phyloP scores from a whole-genome alignment of 2,888 invertebrate genomes.

The Incurvaria masculella region DNA sequence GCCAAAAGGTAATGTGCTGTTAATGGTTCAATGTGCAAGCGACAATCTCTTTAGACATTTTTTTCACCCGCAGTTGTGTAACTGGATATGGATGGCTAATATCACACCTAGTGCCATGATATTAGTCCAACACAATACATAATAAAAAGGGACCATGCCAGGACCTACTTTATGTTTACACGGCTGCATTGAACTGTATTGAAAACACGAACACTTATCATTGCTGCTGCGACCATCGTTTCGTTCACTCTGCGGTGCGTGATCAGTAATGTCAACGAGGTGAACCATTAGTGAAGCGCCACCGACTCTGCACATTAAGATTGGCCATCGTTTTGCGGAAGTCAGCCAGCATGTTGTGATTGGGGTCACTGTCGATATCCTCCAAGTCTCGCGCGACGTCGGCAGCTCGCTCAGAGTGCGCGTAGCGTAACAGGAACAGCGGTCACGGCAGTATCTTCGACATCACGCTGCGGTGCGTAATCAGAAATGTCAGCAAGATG shows the following conservation, averaged over 20 bases:
- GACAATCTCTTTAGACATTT: no score
- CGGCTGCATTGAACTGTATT: no score
- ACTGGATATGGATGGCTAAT: no score
- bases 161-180: no score
- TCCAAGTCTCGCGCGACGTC: slow-evolving; percentile 66
- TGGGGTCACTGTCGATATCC: slow-evolving; percentile 68
- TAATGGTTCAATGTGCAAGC: no score
- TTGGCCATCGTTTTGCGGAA: slow-evolving; percentile 77
- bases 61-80: no score
- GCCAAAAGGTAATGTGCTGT: no score
- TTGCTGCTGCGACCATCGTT: slow-evolving; percentile 90
- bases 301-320: slow-evolving; percentile 64
- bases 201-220: no score
- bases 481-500: slow-evolving; percentile 84
- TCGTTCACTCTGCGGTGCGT: slow-evolving; percentile 97
- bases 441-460: slow-evolving; percentile 94
- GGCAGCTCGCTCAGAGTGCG: slow-evolving; percentile 57
- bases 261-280: slow-evolving; percentile 85
- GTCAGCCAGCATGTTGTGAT: slow-evolving; percentile 69
- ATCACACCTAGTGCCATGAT: no score
- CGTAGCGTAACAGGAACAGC: slow-evolving; percentile 70
- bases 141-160: no score
- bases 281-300: no score
- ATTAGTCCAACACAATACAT: no score
- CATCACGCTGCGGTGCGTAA: slow-evolving; percentile 98